phyloP scores from a whole-genome alignment of 1,140 invertebrate species.

The Drosophila nigromelanica region DNA sequence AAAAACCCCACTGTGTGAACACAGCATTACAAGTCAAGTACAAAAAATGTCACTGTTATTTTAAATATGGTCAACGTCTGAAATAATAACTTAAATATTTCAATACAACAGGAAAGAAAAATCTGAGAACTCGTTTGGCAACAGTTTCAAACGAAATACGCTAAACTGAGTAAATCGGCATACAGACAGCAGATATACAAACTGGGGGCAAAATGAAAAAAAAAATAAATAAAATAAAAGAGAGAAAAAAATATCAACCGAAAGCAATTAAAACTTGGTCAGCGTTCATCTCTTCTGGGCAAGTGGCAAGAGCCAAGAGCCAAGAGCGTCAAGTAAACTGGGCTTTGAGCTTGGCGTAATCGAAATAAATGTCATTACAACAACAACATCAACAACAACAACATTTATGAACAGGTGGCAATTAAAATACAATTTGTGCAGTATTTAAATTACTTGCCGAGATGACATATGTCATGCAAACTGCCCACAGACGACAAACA shows the following conservation, averaged over 20 bases:
- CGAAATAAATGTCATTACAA: conserved; percentile 75
- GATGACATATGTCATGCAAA: conserved; percentile 76
- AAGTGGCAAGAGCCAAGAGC: conserved; percentile 33
- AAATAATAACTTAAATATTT: conserved; percentile 35
- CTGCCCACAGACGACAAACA: conserved; percentile 48
- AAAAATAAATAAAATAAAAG: conserved; percentile 10
- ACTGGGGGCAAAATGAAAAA: background rate
- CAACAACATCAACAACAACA: conserved; percentile 21
- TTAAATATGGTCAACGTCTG: conserved; percentile 30
- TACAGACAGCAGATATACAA: conserved; percentile 21
- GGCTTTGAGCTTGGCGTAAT: conserved; percentile 53
- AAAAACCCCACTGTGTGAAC: too few species aligned
- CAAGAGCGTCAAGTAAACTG: conserved; percentile 21
- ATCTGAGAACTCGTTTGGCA: conserved; percentile 59
- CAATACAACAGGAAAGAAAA: background rate
- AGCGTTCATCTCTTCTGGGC: conserved; percentile 48
- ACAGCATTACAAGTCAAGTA: too few species aligned
- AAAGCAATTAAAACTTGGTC: conserved; percentile 70
- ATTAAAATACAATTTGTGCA: conserved; percentile 78
- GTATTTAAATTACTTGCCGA: conserved; percentile 72
- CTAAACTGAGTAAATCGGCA: conserved; percentile 20
- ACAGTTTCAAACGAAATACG: conserved; percentile 21
- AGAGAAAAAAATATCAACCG: conserved; percentile 33
- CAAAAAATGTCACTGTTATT: background rate
- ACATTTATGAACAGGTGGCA: conserved; percentile 61